phyloP scores from a whole-genome alignment of 2,888 invertebrate genomes.

The Petrolisthes manimaculis region DNA sequence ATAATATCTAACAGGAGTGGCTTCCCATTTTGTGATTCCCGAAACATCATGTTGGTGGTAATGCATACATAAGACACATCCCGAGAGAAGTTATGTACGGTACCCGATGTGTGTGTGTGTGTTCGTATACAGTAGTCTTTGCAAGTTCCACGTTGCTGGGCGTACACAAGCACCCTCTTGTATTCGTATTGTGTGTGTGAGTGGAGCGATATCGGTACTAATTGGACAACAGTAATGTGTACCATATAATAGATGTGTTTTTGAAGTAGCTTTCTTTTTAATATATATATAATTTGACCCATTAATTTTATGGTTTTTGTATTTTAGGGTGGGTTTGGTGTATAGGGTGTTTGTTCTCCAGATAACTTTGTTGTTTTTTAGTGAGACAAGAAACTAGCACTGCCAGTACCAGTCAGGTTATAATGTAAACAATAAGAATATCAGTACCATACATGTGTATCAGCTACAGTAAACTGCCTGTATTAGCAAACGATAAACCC shows the following conservation, averaged over 20 bases:
- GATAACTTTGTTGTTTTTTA: slow-evolving; percentile 42
- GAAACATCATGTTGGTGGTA: too few species aligned
- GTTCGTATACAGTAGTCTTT: too few species aligned
- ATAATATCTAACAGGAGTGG: too few species aligned
- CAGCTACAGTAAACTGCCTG: slow-evolving; percentile 57
- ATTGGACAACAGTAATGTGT: too few species aligned
- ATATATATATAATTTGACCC: slow-evolving; percentile 27
- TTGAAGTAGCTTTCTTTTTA: slow-evolving; percentile 22
- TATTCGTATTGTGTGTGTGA: too few species aligned
- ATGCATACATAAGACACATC: too few species aligned
- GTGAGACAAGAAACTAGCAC: slow-evolving; percentile 60
- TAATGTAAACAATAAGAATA: slow-evolving; percentile 46
- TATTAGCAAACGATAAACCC: slow-evolving; percentile 34
- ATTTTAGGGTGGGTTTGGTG: slow-evolving; percentile 14
- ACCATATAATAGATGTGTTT: not conserved
- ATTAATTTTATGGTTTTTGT: slow-evolving; percentile 21
- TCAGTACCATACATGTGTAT: slow-evolving; percentile 40
- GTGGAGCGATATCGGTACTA: too few species aligned
- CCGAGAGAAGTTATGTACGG: too few species aligned
- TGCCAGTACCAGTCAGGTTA: slow-evolving; percentile 62
- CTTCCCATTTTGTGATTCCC: too few species aligned
- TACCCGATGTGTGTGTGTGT: too few species aligned
- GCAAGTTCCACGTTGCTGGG: too few species aligned
- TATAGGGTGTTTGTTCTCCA: slow-evolving; percentile 36
- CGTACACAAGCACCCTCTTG: too few species aligned